Evolutionary conservation across 2,113 vertebrate genomes (phyloP), one percentile per base, ranked within the genome.

Genomic region (Clinocottus analis): DNA sequence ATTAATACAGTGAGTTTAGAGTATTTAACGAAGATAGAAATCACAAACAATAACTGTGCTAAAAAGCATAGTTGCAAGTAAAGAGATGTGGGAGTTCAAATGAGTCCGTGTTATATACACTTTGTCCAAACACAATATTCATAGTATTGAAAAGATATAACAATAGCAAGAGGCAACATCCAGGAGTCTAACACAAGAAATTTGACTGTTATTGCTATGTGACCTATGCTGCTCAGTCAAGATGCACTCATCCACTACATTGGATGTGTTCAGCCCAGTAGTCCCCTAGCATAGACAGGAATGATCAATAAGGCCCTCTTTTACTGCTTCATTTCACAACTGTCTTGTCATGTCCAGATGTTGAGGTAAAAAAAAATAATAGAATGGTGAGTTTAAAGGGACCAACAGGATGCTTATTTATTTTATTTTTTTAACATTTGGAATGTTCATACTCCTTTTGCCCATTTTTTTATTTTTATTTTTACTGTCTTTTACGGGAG

Each of bases 281-380:
- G 80, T 82, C 83, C 79, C 84, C 80, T 16, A 83, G 82, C 89
- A 82, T 82, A 83, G 91, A 88, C 84, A 77, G 77, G 67, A 82
- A 79, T 91, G 92, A 94, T 94, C 93, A 89, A 94, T 95, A 92
- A 84, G 88, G 63, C 80, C 77, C 87, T 90, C 83, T 94, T 94
- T 94, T 92, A 78, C 85, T 85, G 92, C 92, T 90, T 91, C 90
- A 90, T 91, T 92, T 93, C 93, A 92, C 93, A 83, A 59, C 83
- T 86, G 91, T 92, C 91, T 88, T 65, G 69, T 88, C 85, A 85
- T 77, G 71, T 82, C 85, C 62, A 85, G 67, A 84, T 78, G 67
- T 49, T 64, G 79, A 85, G 74, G 83, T 86, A 93, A 93, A 94
- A 84, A 91, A 91, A 90, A 86, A 79, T 62, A n/a, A n/a, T n/a